A percentile compares a stretch with the other conserved stretches of the same genome.
Evolutionary conservation across 2,888 invertebrate genomes (phyloP).

Genomic region (Plutella xylostella): DNA sequence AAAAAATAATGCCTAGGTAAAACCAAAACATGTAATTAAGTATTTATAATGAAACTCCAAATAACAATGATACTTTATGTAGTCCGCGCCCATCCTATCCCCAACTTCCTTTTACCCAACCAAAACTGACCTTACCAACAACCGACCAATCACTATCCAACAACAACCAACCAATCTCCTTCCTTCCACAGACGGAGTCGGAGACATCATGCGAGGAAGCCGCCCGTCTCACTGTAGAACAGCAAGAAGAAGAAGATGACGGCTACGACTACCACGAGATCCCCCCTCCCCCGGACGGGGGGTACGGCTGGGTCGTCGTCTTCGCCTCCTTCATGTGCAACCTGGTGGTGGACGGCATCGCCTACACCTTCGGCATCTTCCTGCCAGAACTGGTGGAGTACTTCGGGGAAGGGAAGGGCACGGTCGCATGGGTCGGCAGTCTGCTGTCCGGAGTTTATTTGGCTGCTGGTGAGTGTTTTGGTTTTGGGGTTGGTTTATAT

Average conservation of each 20-base stretch:
- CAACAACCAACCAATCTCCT: background rate
- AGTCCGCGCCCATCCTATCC: too few relatives aligned
- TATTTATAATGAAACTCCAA: too few relatives aligned
- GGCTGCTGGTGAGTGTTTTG: constrained; percentile 78
- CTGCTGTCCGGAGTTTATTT: constrained; percentile 96
- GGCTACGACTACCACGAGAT: constrained; percentile 78
- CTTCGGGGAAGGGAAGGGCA: constrained; percentile 89
- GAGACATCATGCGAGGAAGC: constrained; percentile 89
- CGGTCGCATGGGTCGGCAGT: constrained; percentile 94
- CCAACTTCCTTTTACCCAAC: too few relatives aligned
- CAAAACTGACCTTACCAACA: background rate
- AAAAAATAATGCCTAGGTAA: too few relatives aligned
- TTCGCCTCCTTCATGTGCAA: constrained; percentile 97
- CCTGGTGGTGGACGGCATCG: constrained; percentile 97
- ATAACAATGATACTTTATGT: too few relatives aligned
- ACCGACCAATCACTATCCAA: too few relatives aligned
- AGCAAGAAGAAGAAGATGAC: constrained; percentile 73
- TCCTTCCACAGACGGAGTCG: constrained; percentile 80
- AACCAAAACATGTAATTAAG: too few relatives aligned
- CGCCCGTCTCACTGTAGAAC: constrained; percentile 79
- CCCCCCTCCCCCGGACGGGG: constrained; percentile 91
- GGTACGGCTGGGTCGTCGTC: constrained; percentile 95
- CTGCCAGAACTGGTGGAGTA: constrained; percentile 81
- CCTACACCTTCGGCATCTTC: constrained; percentile 98
- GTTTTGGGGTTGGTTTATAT: too few relatives aligned